Base-by-base conservation (phyloP, 2,888 invertebrate species). In the Listrodromus nycthemerus region DNA sequence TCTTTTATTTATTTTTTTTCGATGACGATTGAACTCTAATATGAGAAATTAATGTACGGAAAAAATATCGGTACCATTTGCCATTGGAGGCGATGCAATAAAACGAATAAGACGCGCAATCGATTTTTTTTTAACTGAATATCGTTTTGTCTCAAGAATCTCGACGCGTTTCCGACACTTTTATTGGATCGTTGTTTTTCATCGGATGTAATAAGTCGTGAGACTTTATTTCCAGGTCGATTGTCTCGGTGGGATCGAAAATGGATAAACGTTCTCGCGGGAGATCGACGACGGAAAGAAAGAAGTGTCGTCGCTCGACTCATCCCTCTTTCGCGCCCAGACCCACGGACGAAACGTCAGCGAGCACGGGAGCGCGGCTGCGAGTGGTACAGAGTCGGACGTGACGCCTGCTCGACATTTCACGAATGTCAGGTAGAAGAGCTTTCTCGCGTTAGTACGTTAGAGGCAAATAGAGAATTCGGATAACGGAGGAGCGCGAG, bases 381-480 rank as follows among this genome's bases (percentile, higher is more conserved):
- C 52, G 70, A 76, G 61, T 63, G 76, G 50, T 63, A 48, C 30
- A 55, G 55, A 67, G 41, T 50, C 63, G 79, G 78, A 80, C 81
- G 75, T 75, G 79, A 77, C 37, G 66, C 66, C 48, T 77, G 73
- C 71, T 85, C 76, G 63, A 48, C 73, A 69, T 76, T 80, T 84
- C 58, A 71, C 52, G 86, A 71, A 86, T 85, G 86, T 86, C 85
- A 86, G 80, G 82, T 75, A 67, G 79, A 86, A 87, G 87, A 88
- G 83, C 85, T 85, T 87, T 87, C 82, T 85, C 86, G 86, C 84
- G 87, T 87, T 82, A 74, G 80, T 80, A 79, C 78, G 82, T 86
- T 83, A 83, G 84, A 84, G 83, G 74, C 84, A 84, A 83, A 86
- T 83, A 76, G 86, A 86, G 84, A 86, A 86, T 86, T 86, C 76